phyloP scores from a whole-genome alignment of 2,888 invertebrate genomes.

The Agrotis segetum region DNA sequence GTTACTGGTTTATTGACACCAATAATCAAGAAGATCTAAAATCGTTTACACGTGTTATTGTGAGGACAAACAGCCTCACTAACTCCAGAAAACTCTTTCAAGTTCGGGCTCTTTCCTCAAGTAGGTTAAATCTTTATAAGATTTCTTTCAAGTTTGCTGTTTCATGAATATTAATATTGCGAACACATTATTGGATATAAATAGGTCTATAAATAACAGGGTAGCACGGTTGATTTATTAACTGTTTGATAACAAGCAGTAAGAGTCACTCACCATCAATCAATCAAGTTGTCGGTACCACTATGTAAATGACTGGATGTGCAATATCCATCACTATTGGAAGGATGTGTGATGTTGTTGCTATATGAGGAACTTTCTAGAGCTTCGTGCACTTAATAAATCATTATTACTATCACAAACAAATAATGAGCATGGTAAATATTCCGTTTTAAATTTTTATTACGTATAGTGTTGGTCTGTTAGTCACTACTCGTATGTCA shows the following conservation, averaged over 20 bases:
- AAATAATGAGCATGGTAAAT: too few species aligned
- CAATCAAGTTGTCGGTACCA: conserved; percentile 74
- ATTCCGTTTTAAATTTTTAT: too few species aligned
- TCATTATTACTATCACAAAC: too few species aligned
- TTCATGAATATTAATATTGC: conserved; percentile 43
- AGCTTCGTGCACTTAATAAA: conserved; percentile 4
- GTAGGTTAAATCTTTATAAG: conserved; percentile 5
- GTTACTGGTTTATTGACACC: conserved; percentile 15
- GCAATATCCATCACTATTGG: conserved; percentile 66
- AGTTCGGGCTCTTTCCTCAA: neutral
- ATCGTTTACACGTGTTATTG: conserved; percentile 6
- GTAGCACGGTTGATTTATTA: conserved; percentile 71
- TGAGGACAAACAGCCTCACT: conserved; percentile 6
- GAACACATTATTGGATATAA: conserved; percentile 45
- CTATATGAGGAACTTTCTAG: conserved; percentile 17
- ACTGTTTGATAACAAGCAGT: conserved; percentile 72
- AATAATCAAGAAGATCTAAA: conserved; percentile 7
- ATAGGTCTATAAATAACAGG: conserved; percentile 58
- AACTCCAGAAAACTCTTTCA: conserved; percentile 2
- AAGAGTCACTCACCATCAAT: conserved; percentile 74
- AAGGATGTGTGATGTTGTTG: conserved; percentile 29
- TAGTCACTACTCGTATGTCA: too few species aligned
- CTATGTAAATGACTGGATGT: conserved; percentile 72
- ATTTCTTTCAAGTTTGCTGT: conserved; percentile 33
- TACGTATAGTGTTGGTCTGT: too few species aligned